Base-by-base conservation (phyloP, 1,140 invertebrate genomes). In the Cotesia glomerata region DNA sequence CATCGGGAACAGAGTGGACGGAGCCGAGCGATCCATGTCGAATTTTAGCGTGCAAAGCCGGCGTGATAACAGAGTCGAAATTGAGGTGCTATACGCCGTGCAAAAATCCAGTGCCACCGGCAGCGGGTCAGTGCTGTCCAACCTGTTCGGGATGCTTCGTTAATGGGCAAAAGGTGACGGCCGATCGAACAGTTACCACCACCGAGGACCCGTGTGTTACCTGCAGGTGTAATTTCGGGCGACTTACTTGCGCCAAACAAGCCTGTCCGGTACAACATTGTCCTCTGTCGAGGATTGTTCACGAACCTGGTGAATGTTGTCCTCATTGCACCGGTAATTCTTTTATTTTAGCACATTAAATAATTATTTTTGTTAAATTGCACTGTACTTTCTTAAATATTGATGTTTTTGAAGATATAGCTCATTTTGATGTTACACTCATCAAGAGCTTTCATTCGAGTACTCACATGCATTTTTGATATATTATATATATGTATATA, bases 201-300 rank as follows among this genome's bases (percentile, higher is more conserved):
- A 90, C 91, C 49, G 92, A 94, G 78, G 95, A 97, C 87, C 94
- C 95, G 0, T 98, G 96, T 82, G 87, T 97, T 49, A 92, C 92
- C 69, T 98, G 96, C 84, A 91, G 91, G 69, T 97, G 96, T 84
- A 88, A 91, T 66, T 87, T 88, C n/a, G 92, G 92, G 8, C 88
- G 90, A 35, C 87, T 97, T 78, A 92, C 92, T 2, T 97, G 96
- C 83, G 88, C 90, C 3, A 96, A 95, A 80, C 91, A 92, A 69
- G 93, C 94, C 1, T 98, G 96, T 82, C 94, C 95, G 1, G 93
- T 95, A 3, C 87, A 97, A 4, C 91, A 93, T 16, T 97, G 95
- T 83, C 90, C 92, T 32, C 77, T 86, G 58, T 86, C 88, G 5
- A 91, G 91, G 67, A 92, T 94, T 75, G 85, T 89, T 26, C 89